Evolutionary conservation across 2,113 vertebrate species (phyloP), one percentile per base, ranked within the genome.

Genomic region (Hoplias malabaricus): DNA sequence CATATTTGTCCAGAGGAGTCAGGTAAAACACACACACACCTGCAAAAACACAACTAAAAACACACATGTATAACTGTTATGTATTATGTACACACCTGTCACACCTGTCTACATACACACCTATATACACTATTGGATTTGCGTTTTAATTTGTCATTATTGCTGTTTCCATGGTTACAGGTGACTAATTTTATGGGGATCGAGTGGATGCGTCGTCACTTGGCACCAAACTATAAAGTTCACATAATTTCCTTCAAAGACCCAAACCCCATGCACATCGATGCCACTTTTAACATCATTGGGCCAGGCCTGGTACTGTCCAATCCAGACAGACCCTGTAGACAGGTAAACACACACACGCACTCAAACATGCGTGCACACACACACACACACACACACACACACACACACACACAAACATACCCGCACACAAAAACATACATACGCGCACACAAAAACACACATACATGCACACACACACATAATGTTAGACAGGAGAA

Each of bases 241-340:
- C 98, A 98, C 46, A 86, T 94, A 29, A 88, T 99, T 85, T 97
- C 97, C 13, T 99, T 99, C 84, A 96, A 94, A 85, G 97, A 99
- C 69, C 98, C 98, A 0, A 99, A 99, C 80, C 98, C 98, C 0
- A 99, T 98, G 97, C 97, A 99, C 80, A 99, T 99, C 9, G 98
- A 99, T 71, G 98, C 97, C 61, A 99, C 98, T 19, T 98, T 99
- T 80, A 99, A 98, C 83, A 98, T 99, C 84, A 98, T 99, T 21
- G 98, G 98, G 9, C 98, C 98, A 0, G 97, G 97, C 8, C 90
- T 99, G 63, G 98, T 99, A 66, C 92, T 99, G 36, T 98, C 97
- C 43, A 99, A 99, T 83, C 98, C 98, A 34, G 97, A 99, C 73
- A 93, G 98, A 11, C 98, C 98, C 0, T 99, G 98, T 86, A 89